These are phyloP conservation scores for Choloepus hoffmanni DNA, from an alignment of 2,113 vertebrate species.

Conservation along the genomic window DNA sequence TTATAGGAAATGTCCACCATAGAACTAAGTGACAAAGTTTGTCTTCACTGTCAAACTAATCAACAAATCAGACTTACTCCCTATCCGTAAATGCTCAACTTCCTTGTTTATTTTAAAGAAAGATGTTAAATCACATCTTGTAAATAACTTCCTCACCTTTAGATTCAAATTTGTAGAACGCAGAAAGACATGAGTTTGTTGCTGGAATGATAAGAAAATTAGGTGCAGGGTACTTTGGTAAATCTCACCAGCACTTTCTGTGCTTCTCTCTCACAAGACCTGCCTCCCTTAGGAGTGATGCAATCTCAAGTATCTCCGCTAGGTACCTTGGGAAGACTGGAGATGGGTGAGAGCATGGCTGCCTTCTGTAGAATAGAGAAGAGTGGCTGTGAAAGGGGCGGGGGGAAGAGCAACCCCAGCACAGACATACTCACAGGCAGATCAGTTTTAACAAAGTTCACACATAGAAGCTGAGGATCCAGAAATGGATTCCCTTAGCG, in stretches of 20 bases:
- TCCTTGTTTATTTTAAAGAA: conserved; percentile 63
- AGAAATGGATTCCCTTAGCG: not conserved
- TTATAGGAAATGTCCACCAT: conserved; percentile 13
- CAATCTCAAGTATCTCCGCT: not conserved
- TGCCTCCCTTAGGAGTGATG: not conserved
- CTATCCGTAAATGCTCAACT: conserved; percentile 28
- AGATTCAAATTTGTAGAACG: conserved; percentile 46
- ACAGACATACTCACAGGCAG: not conserved
- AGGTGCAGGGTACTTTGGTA: not conserved
- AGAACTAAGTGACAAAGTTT: conserved; percentile 35
- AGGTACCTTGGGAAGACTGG: not conserved
- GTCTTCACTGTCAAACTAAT: conserved; percentile 50
- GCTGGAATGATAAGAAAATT: not conserved
- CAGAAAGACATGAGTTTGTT: conserved; percentile 27
- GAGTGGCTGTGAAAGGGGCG: not conserved
- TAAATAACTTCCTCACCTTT: conserved; percentile 29
- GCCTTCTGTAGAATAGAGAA: not conserved
- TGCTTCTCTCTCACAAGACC: not conserved
- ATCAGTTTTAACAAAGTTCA: not conserved
- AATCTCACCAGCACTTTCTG: not conserved
- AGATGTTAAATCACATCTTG: not conserved
- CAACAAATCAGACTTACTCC: conserved; percentile 56
- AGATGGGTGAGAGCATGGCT: not conserved
- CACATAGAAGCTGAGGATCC: not conserved
- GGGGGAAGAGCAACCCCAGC: not conserved